A percentile compares a stretch with the other conserved stretches of the same genome.
Conservation (phyloP, 2,888 invertebrate species). For the Leistus spinibarbis region DNA sequence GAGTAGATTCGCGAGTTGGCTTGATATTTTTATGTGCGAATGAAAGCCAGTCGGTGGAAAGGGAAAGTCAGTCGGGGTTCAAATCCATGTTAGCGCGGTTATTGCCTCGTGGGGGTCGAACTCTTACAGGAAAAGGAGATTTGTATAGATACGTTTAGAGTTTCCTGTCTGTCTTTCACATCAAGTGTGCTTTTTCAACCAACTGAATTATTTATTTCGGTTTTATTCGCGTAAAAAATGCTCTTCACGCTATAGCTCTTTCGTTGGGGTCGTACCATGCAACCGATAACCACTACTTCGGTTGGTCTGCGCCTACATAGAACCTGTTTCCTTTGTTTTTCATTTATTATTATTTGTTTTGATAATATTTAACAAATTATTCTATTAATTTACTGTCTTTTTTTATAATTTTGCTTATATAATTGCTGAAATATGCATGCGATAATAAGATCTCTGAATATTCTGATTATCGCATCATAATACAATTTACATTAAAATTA, state of each 20-base stretch:
- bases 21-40: constrained; percentile 2
- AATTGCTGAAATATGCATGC: too few relatives aligned
- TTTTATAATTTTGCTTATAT: too few relatives aligned
- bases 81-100: constrained; percentile 6
- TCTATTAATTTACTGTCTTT: too few relatives aligned
- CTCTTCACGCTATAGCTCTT: neutral
- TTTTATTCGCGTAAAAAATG: constrained; percentile 11
- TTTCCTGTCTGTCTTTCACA: neutral
- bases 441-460: too few relatives aligned
- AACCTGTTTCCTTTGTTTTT: too few relatives aligned
- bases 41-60: neutral
- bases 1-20: neutral
- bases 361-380: too few relatives aligned
- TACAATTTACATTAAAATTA: too few relatives aligned
- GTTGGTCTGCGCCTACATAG: too few relatives aligned
- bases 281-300: too few relatives aligned
- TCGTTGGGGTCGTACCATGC: too few relatives aligned
- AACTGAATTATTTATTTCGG: constrained; percentile 20
- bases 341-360: too few relatives aligned
- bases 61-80: constrained; percentile 3
- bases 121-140: constrained; percentile 12
- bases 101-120: constrained; percentile 8
- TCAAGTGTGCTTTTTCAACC: neutral
- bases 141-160: constrained; percentile 22
- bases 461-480: too few relatives aligned